Conservation (phyloP, 1,140 invertebrate species). For the Penaeus japonicus region DNA sequence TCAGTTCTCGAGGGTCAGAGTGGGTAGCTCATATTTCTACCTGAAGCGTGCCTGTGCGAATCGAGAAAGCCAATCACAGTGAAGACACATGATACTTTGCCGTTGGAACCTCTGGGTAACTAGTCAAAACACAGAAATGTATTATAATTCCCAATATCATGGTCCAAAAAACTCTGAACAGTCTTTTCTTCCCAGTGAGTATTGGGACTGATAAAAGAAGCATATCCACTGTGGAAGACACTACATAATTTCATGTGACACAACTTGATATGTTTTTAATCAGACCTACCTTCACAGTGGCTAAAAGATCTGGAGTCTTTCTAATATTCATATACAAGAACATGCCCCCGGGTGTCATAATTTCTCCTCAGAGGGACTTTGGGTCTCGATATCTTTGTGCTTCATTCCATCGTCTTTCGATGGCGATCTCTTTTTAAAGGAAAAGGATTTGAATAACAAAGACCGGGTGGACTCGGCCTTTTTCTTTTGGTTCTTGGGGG, state of each 20-base stretch:
- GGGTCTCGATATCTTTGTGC: slow-evolving; percentile 22
- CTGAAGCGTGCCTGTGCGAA: too few relatives aligned
- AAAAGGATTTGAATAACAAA: slow-evolving; percentile 51
- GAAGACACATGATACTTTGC: too few relatives aligned
- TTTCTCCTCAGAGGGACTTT: slow-evolving; percentile 21
- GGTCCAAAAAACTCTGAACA: not conserved
- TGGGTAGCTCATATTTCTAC: too few relatives aligned
- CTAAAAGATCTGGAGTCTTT: not conserved
- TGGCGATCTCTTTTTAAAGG: slow-evolving; percentile 40
- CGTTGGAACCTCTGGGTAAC: too few relatives aligned
- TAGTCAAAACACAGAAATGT: too few relatives aligned
- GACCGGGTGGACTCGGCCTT: slow-evolving; percentile 32
- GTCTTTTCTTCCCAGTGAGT: not conserved
- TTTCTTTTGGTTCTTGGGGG: slow-evolving; percentile 35
- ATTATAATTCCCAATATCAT: not conserved
- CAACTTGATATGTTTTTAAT: not conserved
- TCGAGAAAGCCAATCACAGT: too few relatives aligned
- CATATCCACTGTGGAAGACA: slow-evolving; percentile 35
- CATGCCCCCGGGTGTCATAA: slow-evolving; percentile 44
- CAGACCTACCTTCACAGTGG: slow-evolving; percentile 8
- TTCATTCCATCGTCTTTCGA: slow-evolving; percentile 34
- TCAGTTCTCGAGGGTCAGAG: too few relatives aligned
- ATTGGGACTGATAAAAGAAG: not conserved
- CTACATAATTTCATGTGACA: not conserved
- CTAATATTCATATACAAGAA: slow-evolving; percentile 30